Base-by-base conservation (phyloP, 2,113 vertebrate species). In the Megaceryle torquata region DNA sequence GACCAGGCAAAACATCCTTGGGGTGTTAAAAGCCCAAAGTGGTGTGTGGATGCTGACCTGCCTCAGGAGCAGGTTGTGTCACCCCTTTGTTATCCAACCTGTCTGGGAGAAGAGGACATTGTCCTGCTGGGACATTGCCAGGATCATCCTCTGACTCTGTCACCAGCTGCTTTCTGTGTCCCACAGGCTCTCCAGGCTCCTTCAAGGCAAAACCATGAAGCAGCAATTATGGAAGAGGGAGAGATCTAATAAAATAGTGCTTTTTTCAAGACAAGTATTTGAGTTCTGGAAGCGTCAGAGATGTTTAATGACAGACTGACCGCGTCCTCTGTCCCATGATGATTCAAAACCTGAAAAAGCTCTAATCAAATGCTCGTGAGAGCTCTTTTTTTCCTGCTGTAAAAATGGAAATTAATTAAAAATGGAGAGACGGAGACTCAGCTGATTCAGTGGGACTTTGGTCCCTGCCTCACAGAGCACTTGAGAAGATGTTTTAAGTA, bases 381-480 rank as follows among this genome's bases (percentile, higher is more conserved):
- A 28, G 25, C 18, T 88, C 86, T 80, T 88, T 64, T 64, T 90
- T 63, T 29, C 69, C 50, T 74, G 16, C 63, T 75, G 79, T 74
- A 93, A 77, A 84, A 93, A 83, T 65, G 61, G 75, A 74, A 87
- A 91, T 85, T 72, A 86, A 95, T 92, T 86, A 85, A 71, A 91
- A 89, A 56, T 46, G 33, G 72, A 89, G 80, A 67, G 61, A 25
- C 29, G 53, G 91, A 89, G 28, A 3, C 44, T 92, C 74, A 89
- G 37, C 46, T 74, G 93, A 70, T 85, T 95, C 88, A 83, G 68
- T 88, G 82, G 82, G 76, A 89, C 68, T 60, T 95, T 71, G 60
- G 68, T 24, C 68, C 50, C 77, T 61, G 93, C 80, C 80, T 92
- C 0, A 1, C 43, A 68, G 82, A 91, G 68, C 59, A 91, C 81